Conservation (phyloP, 2,888 invertebrate species). For the Netelia melanura region DNA sequence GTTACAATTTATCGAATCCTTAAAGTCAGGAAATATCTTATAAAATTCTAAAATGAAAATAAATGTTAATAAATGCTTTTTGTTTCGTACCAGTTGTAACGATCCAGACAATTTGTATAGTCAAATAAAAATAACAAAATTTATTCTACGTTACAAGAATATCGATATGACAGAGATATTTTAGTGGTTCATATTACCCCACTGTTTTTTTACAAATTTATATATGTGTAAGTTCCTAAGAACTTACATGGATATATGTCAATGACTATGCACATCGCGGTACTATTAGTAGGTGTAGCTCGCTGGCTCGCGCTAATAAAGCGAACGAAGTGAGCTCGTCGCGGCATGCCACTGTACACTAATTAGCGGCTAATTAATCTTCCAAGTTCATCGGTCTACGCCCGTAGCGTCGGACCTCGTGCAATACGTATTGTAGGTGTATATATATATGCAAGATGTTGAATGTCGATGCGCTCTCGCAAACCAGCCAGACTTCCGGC, state of each 20-base stretch:
- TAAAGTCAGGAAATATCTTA: no score
- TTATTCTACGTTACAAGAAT: no score
- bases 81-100: no score
- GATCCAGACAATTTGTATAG: no score
- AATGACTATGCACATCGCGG: slow-evolving; percentile 2
- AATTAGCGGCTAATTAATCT: slow-evolving; percentile 71
- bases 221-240: not conserved
- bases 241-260: not conserved
- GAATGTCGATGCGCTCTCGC: slow-evolving; percentile 36
- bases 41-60: no score
- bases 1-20: not conserved
- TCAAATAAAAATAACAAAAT: no score
- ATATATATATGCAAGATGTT: slow-evolving; percentile 17
- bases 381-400: slow-evolving; percentile 67
- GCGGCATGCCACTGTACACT: slow-evolving; percentile 63
- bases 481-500: slow-evolving; percentile 62
- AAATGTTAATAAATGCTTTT: no score
- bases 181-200: not conserved
- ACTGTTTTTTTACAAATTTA: not conserved
- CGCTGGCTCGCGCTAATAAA: slow-evolving; percentile 61
- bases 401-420: slow-evolving; percentile 40
- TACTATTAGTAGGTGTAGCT: slow-evolving; percentile 43
- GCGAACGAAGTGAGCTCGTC: slow-evolving; percentile 34
- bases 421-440: slow-evolving; percentile 28
- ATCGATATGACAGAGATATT: not conserved